Conservation (phyloP, 2,888 invertebrate genomes). For the Drosophila acutilabella region DNA sequence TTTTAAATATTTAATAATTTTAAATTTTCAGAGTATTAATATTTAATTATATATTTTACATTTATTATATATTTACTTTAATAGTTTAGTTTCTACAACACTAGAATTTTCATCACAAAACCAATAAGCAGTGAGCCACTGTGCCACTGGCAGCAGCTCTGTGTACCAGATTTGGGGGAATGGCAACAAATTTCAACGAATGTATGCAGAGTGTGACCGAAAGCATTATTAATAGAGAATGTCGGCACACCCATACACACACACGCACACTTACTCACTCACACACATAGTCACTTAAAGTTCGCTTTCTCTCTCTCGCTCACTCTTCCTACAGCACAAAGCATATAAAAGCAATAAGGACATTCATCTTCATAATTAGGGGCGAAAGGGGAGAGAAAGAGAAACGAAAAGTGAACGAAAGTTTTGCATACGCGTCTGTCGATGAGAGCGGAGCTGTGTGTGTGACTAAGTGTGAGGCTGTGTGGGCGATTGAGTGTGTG, state of each 20-base stretch:
- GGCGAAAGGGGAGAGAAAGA: constrained; percentile 33
- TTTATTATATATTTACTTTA: neutral
- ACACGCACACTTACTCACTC: constrained; percentile 30
- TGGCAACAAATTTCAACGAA: constrained; percentile 72
- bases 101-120: neutral
- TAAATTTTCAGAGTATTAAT: neutral
- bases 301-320: neutral
- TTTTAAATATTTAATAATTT: neutral
- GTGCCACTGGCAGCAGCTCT: constrained; percentile 27
- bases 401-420: constrained; percentile 44
- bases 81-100: neutral
- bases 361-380: constrained; percentile 80
- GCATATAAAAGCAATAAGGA: constrained; percentile 77
- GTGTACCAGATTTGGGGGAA: constrained; percentile 26
- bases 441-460: constrained; percentile 23
- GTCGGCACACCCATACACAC: constrained; percentile 59
- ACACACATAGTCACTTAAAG: constrained; percentile 6
- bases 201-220: constrained; percentile 80
- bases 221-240: constrained; percentile 79
- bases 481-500: neutral
- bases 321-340: constrained; percentile 31
- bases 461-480: constrained; percentile 1
- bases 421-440: constrained; percentile 71
- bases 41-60: neutral
- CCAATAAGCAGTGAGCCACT: constrained; percentile 14